Evolutionary conservation across 2,113 vertebrate species (phyloP).

Genomic region (Theropithecus gelada): DNA sequence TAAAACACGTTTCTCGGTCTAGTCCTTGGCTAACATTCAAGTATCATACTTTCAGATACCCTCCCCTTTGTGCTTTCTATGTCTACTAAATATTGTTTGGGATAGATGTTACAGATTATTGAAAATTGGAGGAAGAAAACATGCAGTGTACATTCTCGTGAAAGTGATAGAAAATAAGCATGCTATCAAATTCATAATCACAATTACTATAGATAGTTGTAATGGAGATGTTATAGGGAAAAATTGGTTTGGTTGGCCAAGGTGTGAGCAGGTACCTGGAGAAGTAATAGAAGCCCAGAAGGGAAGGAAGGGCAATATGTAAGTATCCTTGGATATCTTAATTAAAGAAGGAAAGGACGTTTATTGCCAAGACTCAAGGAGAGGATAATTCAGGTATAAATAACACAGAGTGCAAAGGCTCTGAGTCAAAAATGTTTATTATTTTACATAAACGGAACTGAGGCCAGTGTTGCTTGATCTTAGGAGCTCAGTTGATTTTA

Average conservation of each 20-base stretch:
- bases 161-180: background rate
- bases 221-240: background rate
- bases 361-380: background rate
- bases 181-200: background rate
- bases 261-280: rapidly evolving
- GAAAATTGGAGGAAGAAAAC: background rate
- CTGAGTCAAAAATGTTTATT: background rate
- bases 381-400: background rate
- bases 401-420: background rate
- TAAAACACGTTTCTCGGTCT: background rate
- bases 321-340: background rate
- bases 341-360: background rate
- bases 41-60: background rate
- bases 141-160: background rate
- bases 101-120: background rate
- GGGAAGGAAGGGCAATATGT: rapidly evolving
- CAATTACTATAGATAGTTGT: background rate
- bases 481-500: background rate
- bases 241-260: background rate
- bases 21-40: background rate
- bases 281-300: background rate
- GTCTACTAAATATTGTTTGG: background rate
- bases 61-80: background rate
- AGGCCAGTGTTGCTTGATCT: background rate
- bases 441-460: background rate